Evolutionary conservation across 2,888 invertebrate genomes (phyloP), one percentile per base, ranked within the genome.

Genomic region (Volucella zonaria): DNA sequence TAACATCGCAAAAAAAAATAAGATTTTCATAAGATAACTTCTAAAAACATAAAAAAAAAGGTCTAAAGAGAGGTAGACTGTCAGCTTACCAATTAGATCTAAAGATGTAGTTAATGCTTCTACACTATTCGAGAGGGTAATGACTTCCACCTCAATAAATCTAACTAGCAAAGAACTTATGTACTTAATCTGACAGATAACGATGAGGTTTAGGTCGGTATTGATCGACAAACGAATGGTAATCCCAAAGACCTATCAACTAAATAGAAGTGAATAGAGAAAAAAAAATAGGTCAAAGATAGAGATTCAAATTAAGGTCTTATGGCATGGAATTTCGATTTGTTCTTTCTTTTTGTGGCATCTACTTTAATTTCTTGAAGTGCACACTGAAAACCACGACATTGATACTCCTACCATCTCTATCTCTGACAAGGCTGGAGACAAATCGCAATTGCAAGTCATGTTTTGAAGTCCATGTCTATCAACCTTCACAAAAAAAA

Each of bases 21-120:
- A 38, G 14, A 62, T 62, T 40, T 43, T 59, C 15, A 62, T 54
- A 61, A 45, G 54, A 73, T 52, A 23, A 58, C 58, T 73, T 66
- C 51, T 49, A 47, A 18, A 56, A 40, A 8, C 9, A 49, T 40
- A 14, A 31, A 9, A 18, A 43, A 15, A 23, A 8, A 11, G 10
- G 66, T 14, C 23, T 43, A 10, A 66, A 70, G 6, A 6, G 31
- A 45, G 18, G 71, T 58, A 58, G 71, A 10, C 15, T 71, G 40
- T 14, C 31, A 49, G 8, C 43, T 23, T 31, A n/a, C 61, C 23
- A 18, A 54, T 54, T 64, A 64, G 56, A 56, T 47, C 18, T 40
- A 52, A 47, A 1, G 40, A 23, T 18, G 12, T 40, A 74, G 71
- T 73, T 42, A 52, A 43, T 23, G 52, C 51, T 43, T 61, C 14